Conservation (phyloP, 1,140 invertebrate genomes). For the Drosophila trapezifrons region DNA sequence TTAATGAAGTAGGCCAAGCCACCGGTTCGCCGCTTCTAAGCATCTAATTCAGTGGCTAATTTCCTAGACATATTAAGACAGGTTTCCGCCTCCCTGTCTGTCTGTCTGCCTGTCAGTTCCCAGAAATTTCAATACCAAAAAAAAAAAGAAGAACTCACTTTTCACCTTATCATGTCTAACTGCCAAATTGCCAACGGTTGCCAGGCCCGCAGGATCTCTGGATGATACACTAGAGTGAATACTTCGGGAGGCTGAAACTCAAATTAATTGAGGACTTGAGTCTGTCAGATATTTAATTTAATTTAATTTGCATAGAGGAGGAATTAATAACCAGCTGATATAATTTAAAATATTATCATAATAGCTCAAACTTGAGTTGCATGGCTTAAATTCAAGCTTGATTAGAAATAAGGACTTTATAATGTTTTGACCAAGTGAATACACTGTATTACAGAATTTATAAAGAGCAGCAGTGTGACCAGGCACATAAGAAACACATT, state of each 20-base stretch:
- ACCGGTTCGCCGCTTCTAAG: conserved; percentile 7
- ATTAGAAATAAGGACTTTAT: no score
- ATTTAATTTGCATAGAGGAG: background rate
- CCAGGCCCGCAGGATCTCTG: conserved; percentile 2
- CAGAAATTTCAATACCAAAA: conserved; percentile 23
- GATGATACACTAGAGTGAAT: conserved; percentile 7
- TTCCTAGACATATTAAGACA: conserved; percentile 40
- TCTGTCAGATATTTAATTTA: background rate
- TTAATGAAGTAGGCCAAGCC: conserved; percentile 48
- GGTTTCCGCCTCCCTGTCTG: conserved; percentile 6
- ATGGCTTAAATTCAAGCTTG: no score
- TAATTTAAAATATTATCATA: background rate
- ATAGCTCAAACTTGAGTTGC: no score
- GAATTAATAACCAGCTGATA: no score
- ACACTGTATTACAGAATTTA: background rate
- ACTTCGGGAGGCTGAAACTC: background rate
- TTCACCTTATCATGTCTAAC: conserved; percentile 65
- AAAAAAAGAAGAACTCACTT: conserved; percentile 35
- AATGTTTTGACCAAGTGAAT: background rate
- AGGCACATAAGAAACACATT: background rate
- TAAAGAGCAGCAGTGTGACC: background rate
- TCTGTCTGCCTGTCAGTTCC: conserved; percentile 16
- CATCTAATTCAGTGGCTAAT: conserved; percentile 58
- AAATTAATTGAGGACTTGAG: background rate
- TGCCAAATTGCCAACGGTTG: conserved; percentile 37